Conservation (phyloP, 2,888 invertebrate genomes). For the Cheilosia vulpina region DNA sequence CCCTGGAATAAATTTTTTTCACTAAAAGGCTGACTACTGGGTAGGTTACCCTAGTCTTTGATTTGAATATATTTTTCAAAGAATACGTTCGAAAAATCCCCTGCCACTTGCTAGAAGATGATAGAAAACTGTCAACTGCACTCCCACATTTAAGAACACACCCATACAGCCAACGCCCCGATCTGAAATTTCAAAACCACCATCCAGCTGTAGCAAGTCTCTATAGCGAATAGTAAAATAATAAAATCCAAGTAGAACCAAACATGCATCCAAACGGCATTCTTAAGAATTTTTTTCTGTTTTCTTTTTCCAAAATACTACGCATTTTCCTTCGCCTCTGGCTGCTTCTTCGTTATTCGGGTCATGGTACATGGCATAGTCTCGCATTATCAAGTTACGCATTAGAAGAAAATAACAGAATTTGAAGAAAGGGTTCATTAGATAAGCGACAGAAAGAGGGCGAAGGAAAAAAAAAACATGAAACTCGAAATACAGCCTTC, state of each 20-base stretch:
- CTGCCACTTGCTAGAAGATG: conserved; percentile 25
- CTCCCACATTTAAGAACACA: conserved; percentile 3
- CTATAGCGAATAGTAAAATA: conserved; percentile 20
- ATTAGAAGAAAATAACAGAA: conserved; percentile 51
- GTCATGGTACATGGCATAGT: conserved; percentile 47
- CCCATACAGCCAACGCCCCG: conserved; percentile 7
- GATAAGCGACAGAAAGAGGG: conserved; percentile 58
- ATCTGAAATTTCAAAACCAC: conserved; percentile 39
- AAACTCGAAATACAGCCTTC: conserved; percentile 38
- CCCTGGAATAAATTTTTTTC: no score
- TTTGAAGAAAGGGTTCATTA: conserved; percentile 65
- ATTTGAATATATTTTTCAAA: conserved; percentile 2
- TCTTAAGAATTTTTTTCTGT: conserved; percentile 49
- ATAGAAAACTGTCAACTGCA: conserved; percentile 43
- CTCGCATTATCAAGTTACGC: conserved; percentile 49
- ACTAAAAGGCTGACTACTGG: no score
- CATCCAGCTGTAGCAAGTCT: conserved; percentile 17
- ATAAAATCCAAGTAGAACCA: neutral
- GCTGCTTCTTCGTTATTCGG: conserved; percentile 46
- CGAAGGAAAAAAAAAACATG: conserved; percentile 29
- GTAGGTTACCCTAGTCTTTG: no score
- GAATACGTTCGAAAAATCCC: conserved; percentile 19
- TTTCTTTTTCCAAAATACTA: conserved; percentile 14
- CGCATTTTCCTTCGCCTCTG: conserved; percentile 47
- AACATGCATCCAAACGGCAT: conserved; percentile 43